A percentile compares a stretch with the other conserved stretches of the same genome.
These are phyloP conservation scores for Acipenser transmontanus DNA, from an alignment of 2,797 vertebrate species.

Conservation along the genomic window DNA sequence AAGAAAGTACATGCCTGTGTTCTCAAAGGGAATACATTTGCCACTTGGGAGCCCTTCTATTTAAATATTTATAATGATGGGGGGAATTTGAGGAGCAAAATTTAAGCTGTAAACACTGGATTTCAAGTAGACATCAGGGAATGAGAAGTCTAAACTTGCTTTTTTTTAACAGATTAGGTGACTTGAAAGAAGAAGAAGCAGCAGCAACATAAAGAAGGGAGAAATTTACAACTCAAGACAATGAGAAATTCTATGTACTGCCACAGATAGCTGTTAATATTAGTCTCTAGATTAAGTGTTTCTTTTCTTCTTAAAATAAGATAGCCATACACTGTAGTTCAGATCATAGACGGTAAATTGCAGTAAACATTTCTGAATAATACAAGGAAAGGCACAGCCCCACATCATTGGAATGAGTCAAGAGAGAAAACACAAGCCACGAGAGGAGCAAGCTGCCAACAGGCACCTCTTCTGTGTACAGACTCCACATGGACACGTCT, in stretches of 20 bases:
- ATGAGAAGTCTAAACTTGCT: not conserved
- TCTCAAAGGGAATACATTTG: not conserved
- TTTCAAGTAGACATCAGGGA: not conserved
- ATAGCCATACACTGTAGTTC: constrained; percentile 24
- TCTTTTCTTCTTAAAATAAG: constrained; percentile 32
- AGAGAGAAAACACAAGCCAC: constrained; percentile 26
- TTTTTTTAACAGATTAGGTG: not conserved
- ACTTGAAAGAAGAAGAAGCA: constrained; percentile 1
- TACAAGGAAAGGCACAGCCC: constrained; percentile 32
- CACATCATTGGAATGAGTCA: constrained; percentile 15
- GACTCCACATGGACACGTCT: constrained; percentile 16
- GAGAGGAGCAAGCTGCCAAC: constrained; percentile 25
- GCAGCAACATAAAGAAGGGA: constrained; percentile 2
- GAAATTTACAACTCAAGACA: not conserved
- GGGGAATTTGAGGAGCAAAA: constrained; percentile 4
- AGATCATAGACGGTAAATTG: constrained; percentile 22
- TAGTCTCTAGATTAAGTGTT: constrained; percentile 55
- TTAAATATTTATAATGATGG: not conserved
- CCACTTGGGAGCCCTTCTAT: constrained; percentile 5
- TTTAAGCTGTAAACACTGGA: constrained; percentile 3
- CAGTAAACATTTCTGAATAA: constrained; percentile 2
- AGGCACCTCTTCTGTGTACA: constrained; percentile 35
- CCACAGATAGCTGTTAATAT: constrained; percentile 3
- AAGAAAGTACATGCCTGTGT: not conserved
- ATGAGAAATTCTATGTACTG: not conserved